A percentile compares a stretch with the other conserved stretches of the same genome.
These are phyloP conservation scores for Charanyca ferruginea DNA, from an alignment of 2,888 invertebrate species.

Conservation along the genomic window DNA sequence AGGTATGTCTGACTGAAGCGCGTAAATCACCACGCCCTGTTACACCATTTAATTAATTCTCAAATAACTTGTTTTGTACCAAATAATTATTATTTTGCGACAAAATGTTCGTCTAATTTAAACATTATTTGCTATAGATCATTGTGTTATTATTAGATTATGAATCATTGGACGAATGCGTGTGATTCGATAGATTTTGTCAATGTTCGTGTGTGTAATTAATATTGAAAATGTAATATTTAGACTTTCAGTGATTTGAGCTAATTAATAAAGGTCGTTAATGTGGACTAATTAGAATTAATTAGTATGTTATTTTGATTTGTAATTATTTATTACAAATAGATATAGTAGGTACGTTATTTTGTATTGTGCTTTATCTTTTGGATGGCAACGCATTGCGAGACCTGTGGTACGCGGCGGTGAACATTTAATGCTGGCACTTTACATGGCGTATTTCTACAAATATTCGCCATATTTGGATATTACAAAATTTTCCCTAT, in stretches of 20 bases:
- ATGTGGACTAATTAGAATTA: conserved; percentile 32
- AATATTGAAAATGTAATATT: conserved; percentile 28
- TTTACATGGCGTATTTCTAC: no score
- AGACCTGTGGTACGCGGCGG: no score
- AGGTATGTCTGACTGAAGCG: conserved; percentile 76
- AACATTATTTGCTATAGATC: conserved; percentile 28
- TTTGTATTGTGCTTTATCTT: neutral
- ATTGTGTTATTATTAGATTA: conserved; percentile 48
- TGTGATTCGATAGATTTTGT: conserved; percentile 7
- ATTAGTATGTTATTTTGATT: conserved; percentile 22
- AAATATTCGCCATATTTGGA: no score
- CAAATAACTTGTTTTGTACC: conserved; percentile 75
- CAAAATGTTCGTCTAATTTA: conserved; percentile 49
- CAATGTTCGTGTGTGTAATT: conserved; percentile 18
- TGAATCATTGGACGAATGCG: neutral
- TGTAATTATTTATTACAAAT: conserved; percentile 11
- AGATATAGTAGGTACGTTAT: no score
- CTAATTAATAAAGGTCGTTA: conserved; percentile 23
- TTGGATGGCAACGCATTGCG: neutral
- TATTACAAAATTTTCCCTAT: no score
- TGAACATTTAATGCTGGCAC: no score
- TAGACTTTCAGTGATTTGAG: conserved; percentile 31
- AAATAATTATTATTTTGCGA: conserved; percentile 58
- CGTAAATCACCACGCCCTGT: conserved; percentile 87
- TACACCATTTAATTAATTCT: conserved; percentile 89